Conservation (phyloP, 2,888 invertebrate genomes). For the Meteorus colon region DNA sequence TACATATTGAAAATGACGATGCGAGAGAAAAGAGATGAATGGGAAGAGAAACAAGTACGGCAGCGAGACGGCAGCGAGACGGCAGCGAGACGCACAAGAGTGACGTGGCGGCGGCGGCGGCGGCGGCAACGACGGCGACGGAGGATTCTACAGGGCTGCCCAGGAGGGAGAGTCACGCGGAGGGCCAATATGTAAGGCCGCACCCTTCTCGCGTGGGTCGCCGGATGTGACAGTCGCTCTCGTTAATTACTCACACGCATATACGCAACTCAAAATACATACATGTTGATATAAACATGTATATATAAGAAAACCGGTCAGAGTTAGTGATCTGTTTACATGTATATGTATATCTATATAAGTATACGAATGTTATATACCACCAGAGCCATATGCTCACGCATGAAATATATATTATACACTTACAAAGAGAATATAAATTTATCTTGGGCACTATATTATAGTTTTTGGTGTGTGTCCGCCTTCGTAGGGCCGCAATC, state of each 20-base stretch:
- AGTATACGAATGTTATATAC: constrained; percentile 12
- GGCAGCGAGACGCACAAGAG: constrained; percentile 31
- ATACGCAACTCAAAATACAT: constrained; percentile 45
- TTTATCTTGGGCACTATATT: constrained; percentile 64
- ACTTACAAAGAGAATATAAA: constrained; percentile 53
- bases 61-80: no score
- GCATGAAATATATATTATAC: constrained; percentile 47
- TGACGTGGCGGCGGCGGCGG: constrained; percentile 31
- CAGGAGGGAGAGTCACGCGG: constrained; percentile 55
- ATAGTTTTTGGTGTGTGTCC: constrained; percentile 64
- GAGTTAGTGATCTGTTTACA: constrained; percentile 46
- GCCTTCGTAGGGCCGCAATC: constrained; percentile 59
- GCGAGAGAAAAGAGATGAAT: no score
- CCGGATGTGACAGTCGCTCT: constrained; percentile 73
- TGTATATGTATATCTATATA: constrained; percentile 1
- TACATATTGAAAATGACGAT: no score
- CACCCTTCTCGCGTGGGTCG: constrained; percentile 73
- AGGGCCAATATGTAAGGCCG: constrained; percentile 51
- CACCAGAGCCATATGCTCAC: constrained; percentile 45
- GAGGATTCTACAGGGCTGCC: constrained; percentile 55
- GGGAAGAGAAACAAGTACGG: no score
- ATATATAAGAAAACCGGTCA: constrained; percentile 62
- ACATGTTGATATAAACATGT: background rate
- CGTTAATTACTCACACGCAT: constrained; percentile 72
- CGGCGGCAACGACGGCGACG: background rate